These are phyloP conservation scores for Sialia sialis DNA, from an alignment of 2,113 vertebrate species.

Conservation along the genomic window DNA sequence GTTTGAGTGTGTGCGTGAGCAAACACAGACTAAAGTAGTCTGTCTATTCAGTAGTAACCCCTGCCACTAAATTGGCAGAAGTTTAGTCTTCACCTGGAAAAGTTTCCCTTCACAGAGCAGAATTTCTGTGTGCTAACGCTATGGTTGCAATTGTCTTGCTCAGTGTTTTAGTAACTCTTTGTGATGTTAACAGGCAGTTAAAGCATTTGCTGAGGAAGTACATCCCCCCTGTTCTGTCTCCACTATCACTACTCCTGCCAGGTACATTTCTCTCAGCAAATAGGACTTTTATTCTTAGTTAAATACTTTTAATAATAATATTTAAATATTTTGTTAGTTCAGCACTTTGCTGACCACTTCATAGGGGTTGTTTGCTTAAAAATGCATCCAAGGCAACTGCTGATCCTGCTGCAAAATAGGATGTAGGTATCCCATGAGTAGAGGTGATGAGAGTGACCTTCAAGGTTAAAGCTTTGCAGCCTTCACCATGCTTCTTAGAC, in stretches of 20 bases:
- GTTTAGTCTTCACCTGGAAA: not conserved
- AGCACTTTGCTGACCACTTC: not conserved
- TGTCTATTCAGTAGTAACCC: not conserved
- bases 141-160: not conserved
- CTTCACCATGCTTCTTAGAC: not conserved
- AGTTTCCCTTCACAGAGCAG: not conserved
- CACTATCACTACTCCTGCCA: not conserved
- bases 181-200: not conserved
- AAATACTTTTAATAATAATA: not conserved
- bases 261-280: not conserved
- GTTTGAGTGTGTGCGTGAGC: not conserved
- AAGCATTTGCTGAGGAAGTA: not conserved
- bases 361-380: not conserved
- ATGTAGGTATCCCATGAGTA: fast-evolving
- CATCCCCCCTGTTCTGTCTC: not conserved
- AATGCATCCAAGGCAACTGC: not conserved
- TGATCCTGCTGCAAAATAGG: not conserved
- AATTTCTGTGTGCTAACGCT: not conserved
- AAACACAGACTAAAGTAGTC: fast-evolving
- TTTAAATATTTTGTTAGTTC: not conserved
- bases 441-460: not conserved
- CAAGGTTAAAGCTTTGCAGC: not conserved
- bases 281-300: not conserved
- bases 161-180: not conserved
- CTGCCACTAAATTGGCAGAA: not conserved